Evolutionary conservation across 2,888 invertebrate genomes (phyloP).

Genomic region (Podotricha telesiphe): DNA sequence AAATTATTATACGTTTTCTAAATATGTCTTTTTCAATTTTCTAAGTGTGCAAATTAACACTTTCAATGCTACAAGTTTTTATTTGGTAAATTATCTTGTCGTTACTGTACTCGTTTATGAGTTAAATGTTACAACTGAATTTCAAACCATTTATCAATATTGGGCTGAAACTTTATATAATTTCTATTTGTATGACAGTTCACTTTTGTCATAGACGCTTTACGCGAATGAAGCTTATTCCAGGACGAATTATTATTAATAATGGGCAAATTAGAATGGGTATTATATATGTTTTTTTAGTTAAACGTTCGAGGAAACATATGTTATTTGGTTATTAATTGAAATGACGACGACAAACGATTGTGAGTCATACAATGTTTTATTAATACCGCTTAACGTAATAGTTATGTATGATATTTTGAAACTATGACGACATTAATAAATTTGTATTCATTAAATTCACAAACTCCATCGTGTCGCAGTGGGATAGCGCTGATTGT

Average conservation of each 20-base stretch:
- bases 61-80: background rate
- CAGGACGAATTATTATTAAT: no score
- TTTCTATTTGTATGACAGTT: no score
- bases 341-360: background rate
- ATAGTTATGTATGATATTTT: background rate
- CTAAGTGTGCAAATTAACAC: no score
- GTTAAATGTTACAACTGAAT: background rate
- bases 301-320: background rate
- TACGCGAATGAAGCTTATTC: no score
- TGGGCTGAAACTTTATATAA: background rate
- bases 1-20: no score
- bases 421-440: background rate
- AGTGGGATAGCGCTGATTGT: no score
- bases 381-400: background rate
- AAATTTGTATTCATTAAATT: background rate
- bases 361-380: slow-evolving; percentile 11
- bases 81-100: background rate
- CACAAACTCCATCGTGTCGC: no score
- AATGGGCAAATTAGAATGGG: no score
- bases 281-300: background rate
- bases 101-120: background rate
- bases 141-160: background rate
- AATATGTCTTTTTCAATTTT: no score
- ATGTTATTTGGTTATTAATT: slow-evolving; percentile 9
- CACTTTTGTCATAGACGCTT: no score